Percentiles rank a stretch among this genome's conserved stretches.
These are phyloP conservation scores for Orbicella faveolata DNA, from an alignment of 64 coral and sea anemone species.

Conservation along the genomic window DNA sequence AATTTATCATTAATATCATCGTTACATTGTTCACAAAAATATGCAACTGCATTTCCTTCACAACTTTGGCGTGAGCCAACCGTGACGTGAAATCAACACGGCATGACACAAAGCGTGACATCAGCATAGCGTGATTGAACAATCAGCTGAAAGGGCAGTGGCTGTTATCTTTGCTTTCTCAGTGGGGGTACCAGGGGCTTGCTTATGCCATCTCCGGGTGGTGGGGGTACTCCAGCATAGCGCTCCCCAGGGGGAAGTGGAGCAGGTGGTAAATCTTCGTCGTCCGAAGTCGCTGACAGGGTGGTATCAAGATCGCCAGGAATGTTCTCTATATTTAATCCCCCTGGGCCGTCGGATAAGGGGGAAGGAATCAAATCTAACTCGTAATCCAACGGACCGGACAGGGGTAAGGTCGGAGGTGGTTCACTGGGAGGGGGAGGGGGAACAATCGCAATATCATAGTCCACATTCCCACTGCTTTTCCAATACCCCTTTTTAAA, in stretches of 20 bases:
- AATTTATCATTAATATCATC: no score
- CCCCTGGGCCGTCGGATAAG: not conserved
- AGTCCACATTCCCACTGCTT: not conserved
- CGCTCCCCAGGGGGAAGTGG: conserved; percentile 38
- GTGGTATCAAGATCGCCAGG: not conserved
- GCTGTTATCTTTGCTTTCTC: conserved; percentile 47
- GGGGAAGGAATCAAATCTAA: conserved; percentile 25
- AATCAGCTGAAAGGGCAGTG: not conserved
- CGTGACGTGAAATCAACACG: no score
- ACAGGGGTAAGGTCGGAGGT: conserved; percentile 37
- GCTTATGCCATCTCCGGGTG: conserved; percentile 4
- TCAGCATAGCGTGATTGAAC: no score
- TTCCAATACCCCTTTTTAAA: not conserved
- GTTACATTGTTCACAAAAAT: no score
- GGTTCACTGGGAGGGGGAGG: conserved; percentile 48
- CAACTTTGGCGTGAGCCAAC: no score
- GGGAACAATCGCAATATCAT: conserved; percentile 19
- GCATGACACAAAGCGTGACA: no score
- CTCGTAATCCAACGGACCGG: not conserved
- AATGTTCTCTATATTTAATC: conserved; percentile 15
- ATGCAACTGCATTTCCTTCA: no score
- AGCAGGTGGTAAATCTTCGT: conserved; percentile 47
- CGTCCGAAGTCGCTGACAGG: conserved; percentile 1
- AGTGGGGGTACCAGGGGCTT: conserved; percentile 60
- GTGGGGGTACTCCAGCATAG: conserved; percentile 42